A percentile compares a stretch with the other conserved stretches of the same genome.
These are phyloP conservation scores for Drosophila mettleri DNA, from an alignment of 2,888 invertebrate genomes.

Conservation along the genomic window DNA sequence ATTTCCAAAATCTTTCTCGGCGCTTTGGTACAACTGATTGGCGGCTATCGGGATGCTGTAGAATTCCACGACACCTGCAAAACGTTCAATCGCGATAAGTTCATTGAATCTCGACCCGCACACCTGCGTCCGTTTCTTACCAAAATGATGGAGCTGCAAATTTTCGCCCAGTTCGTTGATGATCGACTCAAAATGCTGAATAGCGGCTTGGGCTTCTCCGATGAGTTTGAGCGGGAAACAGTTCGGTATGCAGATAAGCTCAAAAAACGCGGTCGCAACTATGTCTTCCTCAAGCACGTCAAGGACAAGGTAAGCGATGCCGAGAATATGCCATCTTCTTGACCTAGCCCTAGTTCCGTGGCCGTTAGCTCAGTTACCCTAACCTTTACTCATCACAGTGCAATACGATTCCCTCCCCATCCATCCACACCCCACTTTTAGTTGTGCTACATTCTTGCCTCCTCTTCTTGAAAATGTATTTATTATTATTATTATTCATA, in stretches of 20 bases:
- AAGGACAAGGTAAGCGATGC: slow-evolving; percentile 91
- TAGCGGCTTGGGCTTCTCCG: slow-evolving; percentile 95
- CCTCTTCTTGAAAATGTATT: slow-evolving; percentile 20
- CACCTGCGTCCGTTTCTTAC: slow-evolving; percentile 95
- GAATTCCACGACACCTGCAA: slow-evolving; percentile 90
- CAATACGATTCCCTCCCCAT: slow-evolving; percentile 26
- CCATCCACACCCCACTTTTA: slow-evolving; percentile 19
- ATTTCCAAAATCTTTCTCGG: slow-evolving; percentile 95
- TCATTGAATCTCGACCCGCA: slow-evolving; percentile 93
- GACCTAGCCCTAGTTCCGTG: slow-evolving; percentile 13
- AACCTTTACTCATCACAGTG: slow-evolving; percentile 38
- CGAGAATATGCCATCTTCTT: background rate
- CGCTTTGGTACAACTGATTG: slow-evolving; percentile 96
- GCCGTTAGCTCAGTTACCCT: slow-evolving; percentile 36
- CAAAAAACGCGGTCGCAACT: slow-evolving; percentile 86
- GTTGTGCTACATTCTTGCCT: slow-evolving; percentile 33
- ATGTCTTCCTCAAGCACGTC: slow-evolving; percentile 94
- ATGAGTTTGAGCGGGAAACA: slow-evolving; percentile 97
- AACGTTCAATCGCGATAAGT: slow-evolving; percentile 94
- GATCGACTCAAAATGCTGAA: slow-evolving; percentile 96
- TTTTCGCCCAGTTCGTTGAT: slow-evolving; percentile 97
- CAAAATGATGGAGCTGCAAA: slow-evolving; percentile 96
- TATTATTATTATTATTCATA: slow-evolving; percentile 6
- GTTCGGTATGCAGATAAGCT: slow-evolving; percentile 86
- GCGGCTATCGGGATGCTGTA: slow-evolving; percentile 96